These are phyloP conservation scores for Dexiosoma caninum DNA, from an alignment of 2,888 invertebrate genomes.

Conservation along the genomic window DNA sequence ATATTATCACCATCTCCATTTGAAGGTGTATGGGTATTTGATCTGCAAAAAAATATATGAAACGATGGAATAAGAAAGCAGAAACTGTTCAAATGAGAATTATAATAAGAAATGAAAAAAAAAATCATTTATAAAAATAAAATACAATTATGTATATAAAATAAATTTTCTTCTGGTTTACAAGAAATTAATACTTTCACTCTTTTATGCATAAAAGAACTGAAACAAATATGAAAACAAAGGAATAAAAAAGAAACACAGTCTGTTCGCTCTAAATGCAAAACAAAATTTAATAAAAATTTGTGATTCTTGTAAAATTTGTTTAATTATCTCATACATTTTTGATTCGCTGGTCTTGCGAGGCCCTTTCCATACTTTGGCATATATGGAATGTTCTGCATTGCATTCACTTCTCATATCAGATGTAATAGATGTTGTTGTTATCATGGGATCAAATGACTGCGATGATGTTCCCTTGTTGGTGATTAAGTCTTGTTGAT, in stretches of 20 bases:
- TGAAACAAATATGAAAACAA: slow-evolving; percentile 9
- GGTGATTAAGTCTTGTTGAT: slow-evolving; percentile 45
- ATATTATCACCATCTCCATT: slow-evolving; percentile 58
- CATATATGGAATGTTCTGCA: slow-evolving; percentile 76
- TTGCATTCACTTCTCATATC: slow-evolving; percentile 68
- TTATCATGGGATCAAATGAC: slow-evolving; percentile 61
- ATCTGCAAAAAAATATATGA: slow-evolving; percentile 52
- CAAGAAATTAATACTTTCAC: slow-evolving; percentile 44
- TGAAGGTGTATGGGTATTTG: slow-evolving; percentile 56
- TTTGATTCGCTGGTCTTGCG: slow-evolving; percentile 77
- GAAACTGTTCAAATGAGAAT: background rate
- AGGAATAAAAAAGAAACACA: too few species aligned
- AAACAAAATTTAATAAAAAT: background rate
- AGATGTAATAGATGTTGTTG: slow-evolving; percentile 59
- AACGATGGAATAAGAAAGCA: background rate
- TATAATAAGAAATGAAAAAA: slow-evolving; percentile 33
- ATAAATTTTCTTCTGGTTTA: slow-evolving; percentile 10
- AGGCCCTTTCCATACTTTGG: slow-evolving; percentile 78
- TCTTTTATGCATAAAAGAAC: slow-evolving; percentile 18
- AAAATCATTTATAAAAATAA: slow-evolving; percentile 48
- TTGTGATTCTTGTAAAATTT: background rate
- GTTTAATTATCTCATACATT: slow-evolving; percentile 73
- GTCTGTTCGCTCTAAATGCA: too few species aligned
- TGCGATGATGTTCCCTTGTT: slow-evolving; percentile 39
- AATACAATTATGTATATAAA: background rate